Evolutionary conservation across 1,140 invertebrate genomes (phyloP).

Genomic region (Neuroterus valhalla): DNA sequence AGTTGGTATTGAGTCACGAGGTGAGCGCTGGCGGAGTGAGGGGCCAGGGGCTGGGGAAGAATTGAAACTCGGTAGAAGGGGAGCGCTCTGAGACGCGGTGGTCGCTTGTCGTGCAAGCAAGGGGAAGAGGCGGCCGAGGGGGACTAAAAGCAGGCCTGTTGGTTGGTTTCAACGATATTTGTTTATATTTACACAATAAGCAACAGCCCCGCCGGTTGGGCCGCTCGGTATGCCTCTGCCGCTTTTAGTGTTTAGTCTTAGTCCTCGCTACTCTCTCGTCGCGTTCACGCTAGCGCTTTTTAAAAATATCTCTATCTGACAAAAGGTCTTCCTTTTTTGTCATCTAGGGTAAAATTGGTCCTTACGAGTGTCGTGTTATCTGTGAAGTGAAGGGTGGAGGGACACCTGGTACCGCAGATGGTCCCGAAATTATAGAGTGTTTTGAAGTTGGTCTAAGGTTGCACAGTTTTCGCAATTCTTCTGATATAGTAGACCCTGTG

Average conservation of each 20-base stretch:
- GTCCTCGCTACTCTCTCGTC: constrained; percentile 68
- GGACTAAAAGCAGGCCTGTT: constrained; percentile 74
- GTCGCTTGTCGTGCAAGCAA: constrained; percentile 24
- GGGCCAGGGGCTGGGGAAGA: constrained; percentile 18
- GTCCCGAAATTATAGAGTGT: no score
- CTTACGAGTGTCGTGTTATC: no score
- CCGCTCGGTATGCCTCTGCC: constrained; percentile 59
- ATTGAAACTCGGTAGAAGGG: constrained; percentile 38
- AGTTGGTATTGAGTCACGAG: constrained; percentile 40
- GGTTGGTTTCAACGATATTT: constrained; percentile 76
- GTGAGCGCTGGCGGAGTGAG: constrained; percentile 47
- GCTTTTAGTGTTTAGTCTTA: constrained; percentile 74
- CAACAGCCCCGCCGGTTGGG: constrained; percentile 70
- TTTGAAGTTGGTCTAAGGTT: no score
- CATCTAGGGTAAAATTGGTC: no score
- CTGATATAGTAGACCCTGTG: no score
- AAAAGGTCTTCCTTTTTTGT: no score
- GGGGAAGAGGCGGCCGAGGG: constrained; percentile 44
- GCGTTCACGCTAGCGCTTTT: constrained; percentile 52
- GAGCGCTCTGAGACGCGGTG: constrained; percentile 43
- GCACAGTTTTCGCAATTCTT: no score
- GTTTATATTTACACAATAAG: constrained; percentile 77
- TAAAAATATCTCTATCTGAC: no score
- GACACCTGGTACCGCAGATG: no score
- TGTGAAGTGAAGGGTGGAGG: no score